Evolutionary conservation across 2,797 vertebrate genomes (phyloP), one percentile per base, ranked within the genome.

Genomic region (Myotis findleyi): DNA sequence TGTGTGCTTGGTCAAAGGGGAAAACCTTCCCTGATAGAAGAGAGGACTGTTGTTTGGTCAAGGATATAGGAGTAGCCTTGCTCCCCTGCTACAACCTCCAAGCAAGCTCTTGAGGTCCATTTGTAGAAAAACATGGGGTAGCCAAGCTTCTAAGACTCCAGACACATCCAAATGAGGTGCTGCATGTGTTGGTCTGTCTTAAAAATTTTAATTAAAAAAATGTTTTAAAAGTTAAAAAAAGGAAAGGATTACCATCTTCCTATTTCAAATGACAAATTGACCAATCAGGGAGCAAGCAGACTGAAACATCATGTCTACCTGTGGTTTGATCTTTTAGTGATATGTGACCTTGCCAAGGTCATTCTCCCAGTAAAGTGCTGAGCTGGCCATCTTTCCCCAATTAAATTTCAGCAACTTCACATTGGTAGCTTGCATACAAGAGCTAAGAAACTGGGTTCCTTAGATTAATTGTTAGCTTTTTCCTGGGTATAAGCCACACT

Each of bases 261-360:
- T 41, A 59, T 87, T 95, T 93, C 57, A 92, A 93, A 90, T 38
- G 79, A 33, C 23, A 91, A 49, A 75, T 49, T 53, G 27, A 55
- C 18, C 36, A 59, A 62, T 49, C 62, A 75, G 30, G 55, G 41
- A 94, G 10, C 14, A 91, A 93, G 30, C n/a, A 91, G 20, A 8
- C 2, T 47, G 14, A 55, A 91, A 91, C 14, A 41, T 44, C 1
- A 1, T n/a, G 66, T 68, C 80, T 79, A 7, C 14, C 72, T 68
- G 17, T 44, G 33, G 12, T 38, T 77, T 33, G 23, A 62, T 36
- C 30, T 68, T 81, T 38, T 36, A 51, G 68, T 87, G 51, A 87
- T 68, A 12, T 9, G 6, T 85, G 53, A 81, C 62, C 44, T 83
- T 93, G 30, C 16, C 64, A 92, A 95, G 25, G 30, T 72, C 59